phyloP scores from a whole-genome alignment of 1,140 invertebrate genomes.

The Nasonia giraulti region DNA sequence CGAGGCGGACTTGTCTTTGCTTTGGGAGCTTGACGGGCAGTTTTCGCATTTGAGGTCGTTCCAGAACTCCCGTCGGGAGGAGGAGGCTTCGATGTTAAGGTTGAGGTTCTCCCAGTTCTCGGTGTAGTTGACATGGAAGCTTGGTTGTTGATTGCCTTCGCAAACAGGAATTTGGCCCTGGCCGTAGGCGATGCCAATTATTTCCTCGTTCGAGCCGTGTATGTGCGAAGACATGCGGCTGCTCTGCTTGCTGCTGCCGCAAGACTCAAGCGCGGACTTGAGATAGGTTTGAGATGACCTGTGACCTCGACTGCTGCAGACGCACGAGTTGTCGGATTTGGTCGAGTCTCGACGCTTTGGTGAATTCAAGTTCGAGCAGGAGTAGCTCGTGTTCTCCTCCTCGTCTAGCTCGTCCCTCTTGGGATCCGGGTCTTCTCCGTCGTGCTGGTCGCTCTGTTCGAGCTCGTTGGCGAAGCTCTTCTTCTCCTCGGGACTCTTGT shows the following conservation, averaged over 20 bases:
- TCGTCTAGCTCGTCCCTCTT: constrained; percentile 53
- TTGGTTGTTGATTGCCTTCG: constrained; percentile 65
- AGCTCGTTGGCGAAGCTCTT: constrained; percentile 63
- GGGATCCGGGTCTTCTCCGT: constrained; percentile 38
- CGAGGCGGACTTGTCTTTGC: constrained; percentile 55
- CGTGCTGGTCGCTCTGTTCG: constrained; percentile 46
- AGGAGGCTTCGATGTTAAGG: constrained; percentile 67
- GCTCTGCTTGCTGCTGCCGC: neutral
- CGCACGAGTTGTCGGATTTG: constrained; percentile 63
- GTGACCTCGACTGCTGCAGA: constrained; percentile 59
- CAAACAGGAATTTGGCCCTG: constrained; percentile 70
- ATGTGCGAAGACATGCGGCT: constrained; percentile 65
- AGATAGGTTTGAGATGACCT: constrained; percentile 33
- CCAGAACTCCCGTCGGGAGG: constrained; percentile 68
- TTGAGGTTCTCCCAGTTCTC: constrained; percentile 73
- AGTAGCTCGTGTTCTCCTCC: constrained; percentile 69
- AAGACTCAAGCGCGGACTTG: constrained; percentile 3
- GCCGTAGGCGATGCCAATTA: constrained; percentile 69
- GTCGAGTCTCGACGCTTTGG: constrained; percentile 62
- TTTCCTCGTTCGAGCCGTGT: constrained; percentile 69
- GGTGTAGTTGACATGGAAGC: constrained; percentile 70
- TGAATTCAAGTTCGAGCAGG: constrained; percentile 68
- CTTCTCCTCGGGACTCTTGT: constrained; percentile 72
- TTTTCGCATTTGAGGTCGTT: constrained; percentile 69
- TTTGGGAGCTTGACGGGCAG: constrained; percentile 67